Percentiles rank a stretch among this genome's conserved stretches.
These are phyloP conservation scores for Pristionchus exspectatus DNA, from an alignment of 2,888 invertebrate species.

Conservation along the genomic window DNA sequence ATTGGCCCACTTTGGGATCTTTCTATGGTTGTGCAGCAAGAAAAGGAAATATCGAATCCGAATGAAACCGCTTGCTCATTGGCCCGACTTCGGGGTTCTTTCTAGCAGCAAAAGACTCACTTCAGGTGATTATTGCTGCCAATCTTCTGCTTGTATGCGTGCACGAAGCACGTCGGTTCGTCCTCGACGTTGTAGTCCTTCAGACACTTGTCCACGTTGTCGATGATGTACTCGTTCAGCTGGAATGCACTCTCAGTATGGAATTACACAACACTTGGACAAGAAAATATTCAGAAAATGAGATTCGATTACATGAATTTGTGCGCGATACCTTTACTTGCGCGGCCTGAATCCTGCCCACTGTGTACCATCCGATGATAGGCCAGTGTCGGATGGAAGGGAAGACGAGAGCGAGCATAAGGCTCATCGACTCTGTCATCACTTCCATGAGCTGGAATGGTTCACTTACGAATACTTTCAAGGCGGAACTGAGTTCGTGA, in stretches of 20 bases:
- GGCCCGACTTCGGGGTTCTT: too few relatives aligned
- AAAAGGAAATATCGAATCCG: too few relatives aligned
- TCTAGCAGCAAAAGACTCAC: neutral
- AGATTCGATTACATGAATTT: too few relatives aligned
- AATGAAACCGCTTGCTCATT: too few relatives aligned
- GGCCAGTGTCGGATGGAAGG: neutral
- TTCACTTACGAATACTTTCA: neutral
- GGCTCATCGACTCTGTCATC: neutral
- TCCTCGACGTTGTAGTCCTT: conserved; percentile 26
- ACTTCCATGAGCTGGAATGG: neutral
- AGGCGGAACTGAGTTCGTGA: neutral
- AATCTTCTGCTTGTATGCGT: conserved; percentile 46
- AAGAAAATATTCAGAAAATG: too few relatives aligned
- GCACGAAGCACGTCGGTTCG: conserved; percentile 45
- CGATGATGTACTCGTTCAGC: conserved; percentile 14
- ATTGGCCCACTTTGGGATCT: too few relatives aligned
- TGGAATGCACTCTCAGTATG: too few relatives aligned
- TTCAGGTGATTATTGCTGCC: neutral
- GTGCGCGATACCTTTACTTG: neutral
- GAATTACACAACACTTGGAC: too few relatives aligned
- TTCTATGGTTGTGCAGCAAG: too few relatives aligned
- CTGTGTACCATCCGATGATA: neutral
- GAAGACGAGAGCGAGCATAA: conserved; percentile 1
- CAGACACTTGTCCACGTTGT: conserved; percentile 7
- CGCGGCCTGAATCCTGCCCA: neutral